Percentiles rank a stretch among this genome's conserved stretches.
Evolutionary conservation across 2,888 invertebrate genomes (phyloP).

Genomic region (Rotaria socialis): DNA sequence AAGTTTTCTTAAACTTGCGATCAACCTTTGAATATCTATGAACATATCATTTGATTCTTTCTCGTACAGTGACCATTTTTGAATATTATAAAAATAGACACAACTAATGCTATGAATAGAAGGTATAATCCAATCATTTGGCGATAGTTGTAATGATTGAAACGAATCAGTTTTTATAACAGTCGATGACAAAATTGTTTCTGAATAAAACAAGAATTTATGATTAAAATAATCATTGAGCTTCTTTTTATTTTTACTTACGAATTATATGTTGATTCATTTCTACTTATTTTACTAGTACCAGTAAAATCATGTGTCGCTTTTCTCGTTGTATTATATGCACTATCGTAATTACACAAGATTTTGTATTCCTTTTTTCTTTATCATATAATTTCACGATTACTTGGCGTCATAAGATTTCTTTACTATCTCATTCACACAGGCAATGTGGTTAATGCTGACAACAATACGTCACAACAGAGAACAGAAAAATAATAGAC

Average conservation of each 20-base stretch:
- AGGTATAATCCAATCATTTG: neutral
- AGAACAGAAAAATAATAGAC: too few relatives aligned
- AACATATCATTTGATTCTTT: neutral
- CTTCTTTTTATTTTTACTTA: neutral
- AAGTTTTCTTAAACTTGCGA: neutral
- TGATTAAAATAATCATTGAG: too few relatives aligned
- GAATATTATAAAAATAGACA: slow-evolving; percentile 12
- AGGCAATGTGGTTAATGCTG: too few relatives aligned
- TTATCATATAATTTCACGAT: too few relatives aligned
- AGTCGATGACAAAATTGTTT: neutral
- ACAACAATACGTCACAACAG: too few relatives aligned
- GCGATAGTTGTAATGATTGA: neutral
- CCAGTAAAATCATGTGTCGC: too few relatives aligned
- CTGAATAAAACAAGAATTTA: neutral
- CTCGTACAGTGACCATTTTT: neutral
- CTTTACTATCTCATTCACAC: too few relatives aligned
- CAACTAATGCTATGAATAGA: neutral
- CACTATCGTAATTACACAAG: too few relatives aligned
- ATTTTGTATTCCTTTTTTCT: too few relatives aligned
- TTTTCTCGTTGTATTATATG: too few relatives aligned
- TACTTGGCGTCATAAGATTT: too few relatives aligned
- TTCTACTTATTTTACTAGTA: too few relatives aligned
- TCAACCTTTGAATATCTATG: neutral
- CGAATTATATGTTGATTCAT: neutral
- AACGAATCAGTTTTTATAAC: neutral